Base-by-base conservation (phyloP, 1,140 invertebrate genomes). In the Thrips palmi region DNA sequence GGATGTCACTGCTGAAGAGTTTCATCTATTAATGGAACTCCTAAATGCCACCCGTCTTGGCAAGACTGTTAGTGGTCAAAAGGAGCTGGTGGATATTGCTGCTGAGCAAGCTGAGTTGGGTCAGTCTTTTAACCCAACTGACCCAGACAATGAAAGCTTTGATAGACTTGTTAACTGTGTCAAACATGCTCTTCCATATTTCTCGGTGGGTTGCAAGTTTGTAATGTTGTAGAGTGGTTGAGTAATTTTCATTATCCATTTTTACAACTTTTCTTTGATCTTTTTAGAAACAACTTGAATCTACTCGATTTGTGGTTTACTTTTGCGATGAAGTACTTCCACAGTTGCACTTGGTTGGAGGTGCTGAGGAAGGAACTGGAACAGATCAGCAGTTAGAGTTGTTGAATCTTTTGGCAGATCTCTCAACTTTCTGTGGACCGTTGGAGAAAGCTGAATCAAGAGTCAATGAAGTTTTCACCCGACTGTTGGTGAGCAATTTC, bases 1-100 rank as follows among this genome's bases (percentile, higher is more conserved):
- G 77, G 81, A 87, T 67, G 77, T 87, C 8, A 86, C 79, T 25
- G 81, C 83, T 33, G 84, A 91, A 47, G 89, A 96, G 59, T 93
- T 93, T 62, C 74, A 87, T 42, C 67, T 74, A 32, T 73, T 94
- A 22, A 86, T 96, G 75, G 77, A 77, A 14, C 67, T 91, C 37
- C 61, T 96, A 42, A 72, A 71, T 1, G 71, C 71, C 58, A 77
- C 89, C 7, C 74, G 76, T 56, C 64, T 86, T 29, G 77, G 80
- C 31, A 77, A 75, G 45, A 81, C 83, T 23, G 63, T 82, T 14
- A 65, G 64, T 43, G 88, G 88, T 6, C 80, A 91, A 52, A 78
- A 85, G 48, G 77, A 88, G 54, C 56, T 96, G 19, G 71, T 92
- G 17, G 76, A 87, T 42, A 70, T 92, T 33, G 73, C 88, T 17